A percentile compares a stretch with the other conserved stretches of the same genome.
Conservation (phyloP, 2,888 invertebrate genomes). For the Spisula solida region DNA sequence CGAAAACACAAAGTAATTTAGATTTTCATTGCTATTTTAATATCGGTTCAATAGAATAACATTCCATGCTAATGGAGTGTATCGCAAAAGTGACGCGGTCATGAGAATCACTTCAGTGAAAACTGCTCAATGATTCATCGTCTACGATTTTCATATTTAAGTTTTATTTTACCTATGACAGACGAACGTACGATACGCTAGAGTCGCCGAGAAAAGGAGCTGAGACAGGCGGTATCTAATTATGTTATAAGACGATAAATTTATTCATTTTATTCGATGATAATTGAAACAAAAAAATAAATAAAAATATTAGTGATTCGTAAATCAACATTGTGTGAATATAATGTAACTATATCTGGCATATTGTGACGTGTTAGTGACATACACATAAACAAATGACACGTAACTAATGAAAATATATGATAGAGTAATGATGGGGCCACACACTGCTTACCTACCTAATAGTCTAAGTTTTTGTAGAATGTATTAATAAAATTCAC, state of each 20-base stretch:
- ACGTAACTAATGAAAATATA: background rate
- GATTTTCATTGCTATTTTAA: constrained; percentile 60
- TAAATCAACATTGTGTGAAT: background rate
- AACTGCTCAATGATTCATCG: constrained; percentile 43
- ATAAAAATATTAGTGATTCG: background rate
- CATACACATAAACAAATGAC: background rate
- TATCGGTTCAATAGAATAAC: constrained; percentile 53
- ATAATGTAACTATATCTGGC: background rate
- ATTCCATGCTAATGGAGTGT: constrained; percentile 64
- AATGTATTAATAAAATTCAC: background rate
- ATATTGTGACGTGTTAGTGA: background rate
- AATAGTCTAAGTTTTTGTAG: too few species aligned
- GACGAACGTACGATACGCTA: constrained; percentile 30
- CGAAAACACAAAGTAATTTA: constrained; percentile 61
- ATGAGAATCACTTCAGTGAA: constrained; percentile 48
- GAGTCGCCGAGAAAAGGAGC: background rate
- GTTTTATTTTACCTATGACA: constrained; percentile 22
- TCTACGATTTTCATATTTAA: constrained; percentile 25
- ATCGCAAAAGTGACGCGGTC: constrained; percentile 56
- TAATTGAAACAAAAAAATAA: constrained; percentile 2
- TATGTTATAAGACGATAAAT: background rate
- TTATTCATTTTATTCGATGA: background rate
- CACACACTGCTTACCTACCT: background rate
- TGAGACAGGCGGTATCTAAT: constrained; percentile 1
- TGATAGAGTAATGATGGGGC: background rate